Base-by-base conservation (phyloP, 1,140 invertebrate genomes). In the Euwallacea fornicatus region DNA sequence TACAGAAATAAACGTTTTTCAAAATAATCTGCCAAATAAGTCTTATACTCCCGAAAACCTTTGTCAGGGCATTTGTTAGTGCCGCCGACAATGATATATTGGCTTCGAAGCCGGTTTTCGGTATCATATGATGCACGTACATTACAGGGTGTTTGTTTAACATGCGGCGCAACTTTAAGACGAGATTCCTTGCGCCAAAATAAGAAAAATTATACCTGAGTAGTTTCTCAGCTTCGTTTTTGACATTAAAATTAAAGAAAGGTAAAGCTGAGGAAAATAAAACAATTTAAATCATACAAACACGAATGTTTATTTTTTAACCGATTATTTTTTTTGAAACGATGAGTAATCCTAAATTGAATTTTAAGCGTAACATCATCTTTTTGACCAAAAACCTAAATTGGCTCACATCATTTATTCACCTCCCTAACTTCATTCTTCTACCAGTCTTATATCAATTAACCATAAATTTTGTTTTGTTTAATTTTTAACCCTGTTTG, bases 381-480 rank as follows among this genome's bases (percentile, higher is more conserved):
- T 16, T 63, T 66, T 65, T 58, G 53, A 66, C 64, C 64, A 58
- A 66, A 66, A 66, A 66, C 54, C 43, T 66, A 58, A 0, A 68
- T 71, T 73, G 71, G 61, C 76, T 69, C 71, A 69, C 71, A 75
- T 78, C 75, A 50, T 50, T 50, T 78, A 75, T 78, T 77, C 77
- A 78, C 78, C 73, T 74, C 75, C 74, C 76, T 76, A 76, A 65
- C 77, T 76, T 77, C 76, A 77, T 76, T 74, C 74, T 75, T 79
- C 75, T 62, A 77, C 72, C 78, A 79, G 78, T 79, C 78, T 79
- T 79, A 76, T 78, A 75, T 73, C n/a, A 58, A 50, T 76, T 76
- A 74, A 72, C 73, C 73, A 63, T 78, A 53, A 59, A 43, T 69
- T 16, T 65, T 53, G n/a, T 69, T 69, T 53, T 55, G n/a, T 62